Evolutionary conservation across 2,888 invertebrate species (phyloP).

Genomic region (Sphaerophoria rueppellii): DNA sequence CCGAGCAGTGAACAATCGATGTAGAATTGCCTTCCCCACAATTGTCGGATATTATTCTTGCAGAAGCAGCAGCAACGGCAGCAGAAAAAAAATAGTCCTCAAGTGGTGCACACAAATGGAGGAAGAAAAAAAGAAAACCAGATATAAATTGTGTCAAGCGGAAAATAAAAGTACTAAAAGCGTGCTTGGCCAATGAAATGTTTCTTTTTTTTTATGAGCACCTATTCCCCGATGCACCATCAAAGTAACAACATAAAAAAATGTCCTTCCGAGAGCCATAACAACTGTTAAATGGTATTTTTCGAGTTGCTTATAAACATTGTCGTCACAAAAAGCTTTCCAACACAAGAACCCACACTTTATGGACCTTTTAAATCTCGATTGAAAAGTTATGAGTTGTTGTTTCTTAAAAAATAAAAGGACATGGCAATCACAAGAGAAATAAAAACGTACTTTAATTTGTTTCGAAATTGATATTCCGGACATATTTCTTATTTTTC

Average conservation of each 20-base stretch:
- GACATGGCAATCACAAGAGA: background rate
- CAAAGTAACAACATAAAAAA: constrained; percentile 5
- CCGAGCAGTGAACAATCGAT: constrained; percentile 60
- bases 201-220: constrained; percentile 19
- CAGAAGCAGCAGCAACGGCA: constrained; percentile 42
- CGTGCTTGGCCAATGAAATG: background rate
- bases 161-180: constrained; percentile 26
- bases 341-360: background rate
- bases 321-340: background rate
- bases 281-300: constrained; percentile 24
- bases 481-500: constrained; percentile 16
- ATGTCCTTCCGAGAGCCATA: constrained; percentile 29
- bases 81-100: constrained; percentile 14
- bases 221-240: background rate
- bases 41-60: constrained; percentile 46
- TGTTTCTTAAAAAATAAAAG: constrained; percentile 1
- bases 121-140: background rate
- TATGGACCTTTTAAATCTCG: constrained; percentile 21
- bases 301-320: background rate
- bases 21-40: constrained; percentile 57
- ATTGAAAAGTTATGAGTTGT: constrained; percentile 21
- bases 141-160: constrained; percentile 26
- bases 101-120: constrained; percentile 3
- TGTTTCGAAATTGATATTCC: constrained; percentile 34
- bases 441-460: constrained; percentile 17